These are phyloP conservation scores for Agraylea sexmaculata DNA, from an alignment of 1,140 invertebrate species.

Conservation along the genomic window DNA sequence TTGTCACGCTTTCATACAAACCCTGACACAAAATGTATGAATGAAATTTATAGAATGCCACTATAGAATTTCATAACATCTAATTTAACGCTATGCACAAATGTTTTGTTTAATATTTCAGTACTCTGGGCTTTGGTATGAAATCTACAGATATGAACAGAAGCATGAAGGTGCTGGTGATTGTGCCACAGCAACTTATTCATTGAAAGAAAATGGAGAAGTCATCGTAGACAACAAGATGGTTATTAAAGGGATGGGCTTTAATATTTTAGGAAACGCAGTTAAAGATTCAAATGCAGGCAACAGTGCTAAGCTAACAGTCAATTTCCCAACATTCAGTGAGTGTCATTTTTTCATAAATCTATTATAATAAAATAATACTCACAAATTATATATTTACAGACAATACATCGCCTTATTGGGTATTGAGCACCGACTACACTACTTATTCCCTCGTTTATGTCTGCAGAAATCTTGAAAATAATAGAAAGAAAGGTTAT, in stretches of 20 bases:
- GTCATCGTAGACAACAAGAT: conserved; percentile 10
- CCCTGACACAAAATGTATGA: too few relatives aligned
- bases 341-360: background rate
- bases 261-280: conserved; percentile 4
- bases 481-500: conserved; percentile 8
- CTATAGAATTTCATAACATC: too few relatives aligned
- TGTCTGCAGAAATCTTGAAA: conserved; percentile 6
- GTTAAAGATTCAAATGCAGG: background rate
- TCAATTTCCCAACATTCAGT: conserved; percentile 7
- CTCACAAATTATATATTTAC: conserved; percentile 2
- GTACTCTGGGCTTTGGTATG: conserved; percentile 10
- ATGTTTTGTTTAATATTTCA: conserved; percentile 5
- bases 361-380: too few relatives aligned
- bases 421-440: conserved; percentile 15
- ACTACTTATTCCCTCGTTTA: conserved; percentile 12
- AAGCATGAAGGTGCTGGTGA: background rate
- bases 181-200: conserved; percentile 9
- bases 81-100: background rate
- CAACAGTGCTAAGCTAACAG: conserved; percentile 7
- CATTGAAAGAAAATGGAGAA: conserved; percentile 2
- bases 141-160: conserved; percentile 9
- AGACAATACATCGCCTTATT: conserved; percentile 12
- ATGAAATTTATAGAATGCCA: too few relatives aligned
- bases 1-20: too few relatives aligned
- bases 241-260: conserved; percentile 4